Conservation (phyloP, 2,888 invertebrate genomes). For the Lissonota sp. region DNA sequence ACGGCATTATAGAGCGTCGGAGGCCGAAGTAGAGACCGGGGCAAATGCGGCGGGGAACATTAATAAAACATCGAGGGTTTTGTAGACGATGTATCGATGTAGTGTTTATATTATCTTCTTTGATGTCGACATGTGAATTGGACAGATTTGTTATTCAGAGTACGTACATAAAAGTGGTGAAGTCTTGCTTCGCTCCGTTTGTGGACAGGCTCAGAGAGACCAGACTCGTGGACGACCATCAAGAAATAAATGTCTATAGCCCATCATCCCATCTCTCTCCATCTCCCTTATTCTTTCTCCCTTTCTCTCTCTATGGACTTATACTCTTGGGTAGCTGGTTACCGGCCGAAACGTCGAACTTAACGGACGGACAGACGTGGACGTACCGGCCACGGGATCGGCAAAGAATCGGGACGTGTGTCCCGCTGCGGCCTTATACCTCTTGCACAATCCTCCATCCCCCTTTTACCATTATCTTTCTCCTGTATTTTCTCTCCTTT, state of each 20-base stretch:
- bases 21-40: constrained; percentile 51
- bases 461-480: constrained; percentile 8
- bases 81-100: constrained; percentile 84
- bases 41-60: constrained; percentile 77
- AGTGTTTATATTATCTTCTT: constrained; percentile 84
- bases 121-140: constrained; percentile 84
- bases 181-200: constrained; percentile 83
- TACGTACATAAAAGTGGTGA: constrained; percentile 83
- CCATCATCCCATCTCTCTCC: neutral
- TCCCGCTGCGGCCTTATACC: constrained; percentile 64
- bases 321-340: constrained; percentile 55
- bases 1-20: constrained; percentile 2
- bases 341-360: constrained; percentile 64
- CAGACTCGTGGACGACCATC: constrained; percentile 55
- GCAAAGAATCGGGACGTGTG: constrained; percentile 66
- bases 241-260: constrained; percentile 37
- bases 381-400: constrained; percentile 72
- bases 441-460: constrained; percentile 62
- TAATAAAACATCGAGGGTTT: constrained; percentile 84
- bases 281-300: constrained; percentile 12
- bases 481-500: constrained; percentile 43
- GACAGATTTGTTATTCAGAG: constrained; percentile 84
- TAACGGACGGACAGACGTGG: constrained; percentile 72
- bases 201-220: constrained; percentile 75
- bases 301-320: constrained; percentile 15